Conservation (phyloP, 2,797 vertebrate genomes). For the Xiphorhynchus erythropygius region DNA sequence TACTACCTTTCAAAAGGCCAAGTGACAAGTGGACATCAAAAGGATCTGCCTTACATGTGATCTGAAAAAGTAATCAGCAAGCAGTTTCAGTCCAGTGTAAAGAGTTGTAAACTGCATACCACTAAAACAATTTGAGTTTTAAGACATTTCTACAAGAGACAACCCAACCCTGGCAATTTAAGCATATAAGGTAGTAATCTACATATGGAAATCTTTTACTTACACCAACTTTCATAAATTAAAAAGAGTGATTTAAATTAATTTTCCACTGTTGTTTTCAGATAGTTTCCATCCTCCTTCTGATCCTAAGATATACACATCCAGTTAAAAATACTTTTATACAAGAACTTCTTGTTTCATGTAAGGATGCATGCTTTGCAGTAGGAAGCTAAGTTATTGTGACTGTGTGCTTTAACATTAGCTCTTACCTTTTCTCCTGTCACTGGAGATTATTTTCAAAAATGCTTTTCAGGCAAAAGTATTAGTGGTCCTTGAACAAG, state of each 20-base stretch:
- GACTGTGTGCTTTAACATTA: background rate
- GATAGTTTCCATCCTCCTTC: background rate
- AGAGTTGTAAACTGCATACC: background rate
- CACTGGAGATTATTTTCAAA: conserved; percentile 3
- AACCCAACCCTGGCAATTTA: background rate
- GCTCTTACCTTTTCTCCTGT: background rate
- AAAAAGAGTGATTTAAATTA: background rate
- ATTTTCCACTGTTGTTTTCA: background rate
- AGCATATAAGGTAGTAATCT: background rate
- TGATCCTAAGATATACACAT: background rate
- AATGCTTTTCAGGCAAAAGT: background rate
- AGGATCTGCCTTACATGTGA: conserved; percentile 82
- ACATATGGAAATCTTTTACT: background rate
- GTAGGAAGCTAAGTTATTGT: background rate
- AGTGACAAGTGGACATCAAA: conserved; percentile 85
- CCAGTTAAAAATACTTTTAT: background rate
- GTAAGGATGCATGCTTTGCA: background rate
- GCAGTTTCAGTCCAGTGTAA: background rate
- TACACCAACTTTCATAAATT: background rate
- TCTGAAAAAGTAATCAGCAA: conserved; percentile 74
- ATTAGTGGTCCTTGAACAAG: background rate
- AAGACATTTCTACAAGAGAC: background rate
- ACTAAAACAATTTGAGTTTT: background rate
- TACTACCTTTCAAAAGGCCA: conserved; percentile 77
- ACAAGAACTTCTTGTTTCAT: background rate